Evolutionary conservation across 1,140 invertebrate species (phyloP).

Genomic region (Drosophila lowei): DNA sequence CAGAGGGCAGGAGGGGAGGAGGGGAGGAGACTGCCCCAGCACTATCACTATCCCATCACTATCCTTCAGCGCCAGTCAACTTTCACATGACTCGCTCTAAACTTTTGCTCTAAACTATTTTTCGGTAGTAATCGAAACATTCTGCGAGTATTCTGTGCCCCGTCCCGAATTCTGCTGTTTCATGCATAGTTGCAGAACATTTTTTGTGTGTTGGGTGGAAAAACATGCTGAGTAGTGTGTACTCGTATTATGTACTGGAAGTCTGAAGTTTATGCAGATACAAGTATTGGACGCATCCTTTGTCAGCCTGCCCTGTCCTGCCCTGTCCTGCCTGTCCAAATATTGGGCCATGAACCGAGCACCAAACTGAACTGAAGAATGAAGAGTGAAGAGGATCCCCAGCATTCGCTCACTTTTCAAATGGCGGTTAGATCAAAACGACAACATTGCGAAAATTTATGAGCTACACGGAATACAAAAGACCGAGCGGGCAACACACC

Average conservation of each 20-base stretch:
- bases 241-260: conserved; percentile 11
- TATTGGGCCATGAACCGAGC: conserved; percentile 23
- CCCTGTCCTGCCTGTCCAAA: conserved; percentile 38
- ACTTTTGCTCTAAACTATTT: conserved; percentile 27
- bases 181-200: conserved; percentile 68
- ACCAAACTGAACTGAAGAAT: not conserved
- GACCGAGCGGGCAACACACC: conserved; percentile 2
- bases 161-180: conserved; percentile 32
- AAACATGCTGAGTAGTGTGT: conserved; percentile 26
- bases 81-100: conserved; percentile 34
- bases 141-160: conserved; percentile 16
- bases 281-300: conserved; percentile 39
- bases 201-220: conserved; percentile 14
- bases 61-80: not conserved
- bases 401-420: conserved; percentile 26
- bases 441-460: conserved; percentile 53
- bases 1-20: conserved; percentile 19
- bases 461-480: conserved; percentile 46
- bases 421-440: conserved; percentile 54
- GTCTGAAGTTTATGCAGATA: conserved; percentile 38
- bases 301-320: not conserved
- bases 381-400: not conserved
- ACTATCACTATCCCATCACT: not conserved
- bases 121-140: conserved; percentile 69
- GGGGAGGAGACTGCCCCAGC: conserved; percentile 34